phyloP scores from a whole-genome alignment of 2,113 vertebrate species.

The Eulemur macaco region DNA sequence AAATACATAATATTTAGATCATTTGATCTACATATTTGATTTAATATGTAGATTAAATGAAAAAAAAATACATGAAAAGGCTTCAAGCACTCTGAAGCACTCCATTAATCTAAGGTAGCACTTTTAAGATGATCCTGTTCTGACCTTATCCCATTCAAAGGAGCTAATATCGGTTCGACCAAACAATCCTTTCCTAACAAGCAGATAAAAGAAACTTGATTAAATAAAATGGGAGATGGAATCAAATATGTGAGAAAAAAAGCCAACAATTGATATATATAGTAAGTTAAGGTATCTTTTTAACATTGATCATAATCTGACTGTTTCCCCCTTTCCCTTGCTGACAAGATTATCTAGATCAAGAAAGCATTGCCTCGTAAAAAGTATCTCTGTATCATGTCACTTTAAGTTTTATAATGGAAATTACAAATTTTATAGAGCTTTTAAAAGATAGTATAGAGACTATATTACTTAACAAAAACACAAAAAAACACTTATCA shows the following conservation, averaged over 20 bases:
- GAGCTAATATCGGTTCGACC: not conserved
- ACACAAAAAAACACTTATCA: not conserved
- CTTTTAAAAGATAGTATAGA: not conserved
- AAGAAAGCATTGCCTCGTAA: not conserved
- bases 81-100: not conserved
- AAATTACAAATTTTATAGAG: slow-evolving; percentile 38
- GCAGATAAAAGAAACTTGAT: slow-evolving; percentile 13
- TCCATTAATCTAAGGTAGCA: not conserved
- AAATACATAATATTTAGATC: not conserved
- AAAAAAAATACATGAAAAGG: not conserved
- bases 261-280: not conserved
- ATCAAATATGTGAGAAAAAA: not conserved
- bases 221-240: slow-evolving; percentile 1
- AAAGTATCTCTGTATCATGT: not conserved
- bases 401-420: not conserved
- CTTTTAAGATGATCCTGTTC: not conserved
- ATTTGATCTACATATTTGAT: no score
- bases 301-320: not conserved
- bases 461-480: slow-evolving; percentile 9
- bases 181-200: slow-evolving; percentile 6
- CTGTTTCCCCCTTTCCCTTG: not conserved
- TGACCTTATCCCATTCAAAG: slow-evolving; percentile 4
- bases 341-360: not conserved
- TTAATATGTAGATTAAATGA: not conserved
- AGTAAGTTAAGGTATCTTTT: slow-evolving; percentile 3